Conservation (phyloP, 2,888 invertebrate species). For the Rosalia funebris region DNA sequence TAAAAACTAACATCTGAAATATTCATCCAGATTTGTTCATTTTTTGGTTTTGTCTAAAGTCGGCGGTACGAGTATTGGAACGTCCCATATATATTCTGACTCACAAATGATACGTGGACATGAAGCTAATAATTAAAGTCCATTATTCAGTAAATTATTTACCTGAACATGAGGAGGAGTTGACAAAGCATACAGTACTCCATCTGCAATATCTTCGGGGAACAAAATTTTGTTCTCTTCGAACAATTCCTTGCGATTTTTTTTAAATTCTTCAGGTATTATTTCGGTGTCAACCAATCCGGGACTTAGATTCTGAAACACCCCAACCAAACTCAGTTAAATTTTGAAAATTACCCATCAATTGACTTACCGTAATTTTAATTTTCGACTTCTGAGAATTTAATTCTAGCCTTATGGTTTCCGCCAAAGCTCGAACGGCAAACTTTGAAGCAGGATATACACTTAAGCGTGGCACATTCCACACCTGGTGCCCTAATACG, state of each 20-base stretch:
- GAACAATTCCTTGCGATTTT: not conserved
- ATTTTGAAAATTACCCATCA: not conserved
- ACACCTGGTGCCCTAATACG: conserved; percentile 32
- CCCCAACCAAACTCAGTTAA: not conserved
- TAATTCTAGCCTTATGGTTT: conserved; percentile 41
- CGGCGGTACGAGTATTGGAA: not conserved
- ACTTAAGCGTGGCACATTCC: conserved; percentile 26
- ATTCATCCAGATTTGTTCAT: not conserved
- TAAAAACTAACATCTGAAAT: not conserved
- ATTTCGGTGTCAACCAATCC: conserved; percentile 41
- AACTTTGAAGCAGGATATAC: conserved; percentile 44
- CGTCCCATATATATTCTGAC: too few species aligned
- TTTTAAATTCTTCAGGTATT: not conserved
- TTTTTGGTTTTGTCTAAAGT: not conserved
- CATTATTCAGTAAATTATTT: too few species aligned
- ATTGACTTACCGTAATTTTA: conserved; percentile 41
- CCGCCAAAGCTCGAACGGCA: conserved; percentile 42
- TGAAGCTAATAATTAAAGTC: too few species aligned
- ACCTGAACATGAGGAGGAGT: conserved; percentile 51
- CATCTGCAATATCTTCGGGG: conserved; percentile 45
- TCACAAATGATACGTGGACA: too few species aligned
- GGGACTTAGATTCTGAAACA: conserved; percentile 49
- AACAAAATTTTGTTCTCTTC: conserved; percentile 26
- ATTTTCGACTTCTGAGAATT: conserved; percentile 35
- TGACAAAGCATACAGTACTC: conserved; percentile 45